Conservation (phyloP, 2,888 invertebrate species). For the Conus canariensis region DNA sequence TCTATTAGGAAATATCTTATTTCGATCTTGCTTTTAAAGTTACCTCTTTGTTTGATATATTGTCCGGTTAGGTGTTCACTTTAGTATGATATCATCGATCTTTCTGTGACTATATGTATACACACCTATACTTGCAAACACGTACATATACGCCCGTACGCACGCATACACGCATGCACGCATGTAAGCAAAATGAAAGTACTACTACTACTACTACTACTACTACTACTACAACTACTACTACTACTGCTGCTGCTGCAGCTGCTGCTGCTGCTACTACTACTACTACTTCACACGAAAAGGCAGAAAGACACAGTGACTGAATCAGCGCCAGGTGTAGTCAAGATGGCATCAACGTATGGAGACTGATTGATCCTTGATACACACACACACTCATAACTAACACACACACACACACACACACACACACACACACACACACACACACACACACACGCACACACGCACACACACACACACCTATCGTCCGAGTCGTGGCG, state of each 20-base stretch:
- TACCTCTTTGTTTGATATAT: no score
- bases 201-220: not conserved
- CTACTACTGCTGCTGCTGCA: no score
- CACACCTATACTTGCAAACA: no score
- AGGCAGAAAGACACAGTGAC: no score
- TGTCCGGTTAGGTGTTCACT: no score
- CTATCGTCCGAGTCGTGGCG: conserved; percentile 52
- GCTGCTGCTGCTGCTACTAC: not conserved
- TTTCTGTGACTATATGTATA: no score
- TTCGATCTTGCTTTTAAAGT: not conserved
- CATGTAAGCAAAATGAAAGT: not conserved
- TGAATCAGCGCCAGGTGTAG: no score
- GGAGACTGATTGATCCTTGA: no score
- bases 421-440: not conserved
- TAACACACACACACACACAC: not conserved
- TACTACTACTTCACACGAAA: no score
- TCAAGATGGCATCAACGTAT: no score
- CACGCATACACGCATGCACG: conserved; percentile 6
- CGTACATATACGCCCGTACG: not conserved
- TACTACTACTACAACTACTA: not conserved
- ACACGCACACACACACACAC: conserved; percentile 37
- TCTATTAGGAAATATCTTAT: not conserved
- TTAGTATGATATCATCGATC: no score
- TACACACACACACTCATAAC: not conserved
- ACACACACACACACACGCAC: not conserved